phyloP scores from a whole-genome alignment of 2,113 vertebrate species.

The Saimiri boliviensis region DNA sequence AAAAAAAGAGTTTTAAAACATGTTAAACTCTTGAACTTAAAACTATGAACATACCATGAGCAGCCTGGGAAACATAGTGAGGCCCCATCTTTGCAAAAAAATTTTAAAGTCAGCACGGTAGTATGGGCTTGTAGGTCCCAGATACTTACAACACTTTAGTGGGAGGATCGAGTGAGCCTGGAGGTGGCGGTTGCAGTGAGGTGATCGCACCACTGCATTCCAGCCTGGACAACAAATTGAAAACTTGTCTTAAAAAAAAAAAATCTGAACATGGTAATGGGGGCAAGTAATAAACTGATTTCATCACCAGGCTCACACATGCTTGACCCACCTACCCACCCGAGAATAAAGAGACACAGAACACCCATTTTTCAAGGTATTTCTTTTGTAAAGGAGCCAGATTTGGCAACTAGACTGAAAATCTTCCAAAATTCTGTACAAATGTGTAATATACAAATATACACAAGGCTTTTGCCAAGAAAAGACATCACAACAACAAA shows the following conservation, averaged over 20 bases:
- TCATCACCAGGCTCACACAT: not conserved
- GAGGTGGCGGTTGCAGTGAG: too few relatives aligned
- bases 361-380: conserved; percentile 81
- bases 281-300: not conserved
- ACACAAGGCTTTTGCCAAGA: conserved; percentile 84
- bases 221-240: too few relatives aligned
- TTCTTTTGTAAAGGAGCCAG: conserved; percentile 88
- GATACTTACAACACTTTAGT: too few relatives aligned
- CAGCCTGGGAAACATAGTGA: too few relatives aligned
- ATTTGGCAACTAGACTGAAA: conserved; percentile 87
- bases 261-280: not conserved
- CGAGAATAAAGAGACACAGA: conserved; percentile 73
- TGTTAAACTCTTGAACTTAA: not conserved
- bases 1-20: not conserved
- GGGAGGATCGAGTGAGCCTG: too few relatives aligned
- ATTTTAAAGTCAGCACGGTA: too few relatives aligned
- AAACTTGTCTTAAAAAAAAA: too few relatives aligned
- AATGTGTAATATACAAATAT: conserved; percentile 90
- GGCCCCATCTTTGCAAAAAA: too few relatives aligned
- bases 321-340: conserved; percentile 65
- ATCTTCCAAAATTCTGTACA: conserved; percentile 90
- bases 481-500: conserved; percentile 79
- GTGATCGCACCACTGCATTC: too few relatives aligned
- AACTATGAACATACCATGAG: not conserved
- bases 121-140: too few relatives aligned